Conservation (phyloP, 2,113 vertebrate genomes). For the Brachionichthys hirsutus region DNA sequence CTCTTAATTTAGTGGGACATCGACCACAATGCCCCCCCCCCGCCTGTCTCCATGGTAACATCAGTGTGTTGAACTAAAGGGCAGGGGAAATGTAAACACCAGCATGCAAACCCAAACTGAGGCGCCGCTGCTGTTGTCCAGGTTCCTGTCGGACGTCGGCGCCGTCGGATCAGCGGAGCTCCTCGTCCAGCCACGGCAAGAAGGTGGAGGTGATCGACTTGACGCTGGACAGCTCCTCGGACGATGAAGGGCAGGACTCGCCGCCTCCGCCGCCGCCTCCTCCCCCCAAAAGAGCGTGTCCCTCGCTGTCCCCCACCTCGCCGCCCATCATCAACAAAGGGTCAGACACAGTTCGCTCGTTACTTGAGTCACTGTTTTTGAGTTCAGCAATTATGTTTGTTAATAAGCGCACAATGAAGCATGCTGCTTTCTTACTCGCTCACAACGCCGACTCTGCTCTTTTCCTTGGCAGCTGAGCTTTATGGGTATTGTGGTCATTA, state of each 20-base stretch:
- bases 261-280: conserved; percentile 65
- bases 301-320: conserved; percentile 89
- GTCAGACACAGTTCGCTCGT: conserved; percentile 71
- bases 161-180: conserved; percentile 83
- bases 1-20: conserved; percentile 31
- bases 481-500: too few species aligned
- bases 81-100: neutral
- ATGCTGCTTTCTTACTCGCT: neutral
- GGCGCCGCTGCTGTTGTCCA: conserved; percentile 10
- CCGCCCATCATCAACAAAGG: conserved; percentile 88
- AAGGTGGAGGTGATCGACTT: conserved; percentile 97
- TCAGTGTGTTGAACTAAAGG: neutral
- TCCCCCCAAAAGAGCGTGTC: conserved; percentile 87
- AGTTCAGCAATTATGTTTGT: too few species aligned
- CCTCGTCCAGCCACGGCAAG: conserved; percentile 78
- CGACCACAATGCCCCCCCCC: conserved; percentile 14
- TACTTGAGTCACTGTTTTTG: neutral
- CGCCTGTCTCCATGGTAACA: conserved; percentile 52
- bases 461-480: too few species aligned
- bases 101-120: neutral
- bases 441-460: too few species aligned
- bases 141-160: conserved; percentile 84
- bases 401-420: neutral
- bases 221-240: conserved; percentile 95
- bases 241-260: conserved; percentile 85